Conservation (phyloP, 1,140 invertebrate genomes). For the Diprion similis region DNA sequence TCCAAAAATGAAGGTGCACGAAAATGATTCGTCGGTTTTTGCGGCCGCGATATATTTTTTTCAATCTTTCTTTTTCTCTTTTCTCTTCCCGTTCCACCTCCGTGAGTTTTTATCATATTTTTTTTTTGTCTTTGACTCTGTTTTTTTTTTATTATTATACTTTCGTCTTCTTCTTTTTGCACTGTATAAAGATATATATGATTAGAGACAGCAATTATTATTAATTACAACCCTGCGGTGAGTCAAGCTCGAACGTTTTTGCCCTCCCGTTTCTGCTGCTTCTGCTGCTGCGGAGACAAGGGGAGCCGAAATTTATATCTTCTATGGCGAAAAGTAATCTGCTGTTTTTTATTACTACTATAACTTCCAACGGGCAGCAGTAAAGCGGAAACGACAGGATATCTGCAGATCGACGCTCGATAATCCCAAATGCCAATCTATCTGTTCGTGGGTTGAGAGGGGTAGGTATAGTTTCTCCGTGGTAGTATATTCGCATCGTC, state of each 20-base stretch:
- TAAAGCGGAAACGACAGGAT: not conserved
- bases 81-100: no score
- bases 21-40: not conserved
- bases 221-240: not conserved
- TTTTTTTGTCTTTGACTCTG: not conserved
- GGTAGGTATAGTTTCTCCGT: not conserved
- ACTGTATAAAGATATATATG: not conserved
- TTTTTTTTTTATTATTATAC: not conserved
- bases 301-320: not conserved
- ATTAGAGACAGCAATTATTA: not conserved
- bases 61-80: no score
- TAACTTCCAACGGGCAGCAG: conserved; percentile 4
- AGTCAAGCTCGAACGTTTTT: no score
- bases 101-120: no score
- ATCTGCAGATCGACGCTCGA: not conserved
- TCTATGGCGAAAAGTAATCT: not conserved
- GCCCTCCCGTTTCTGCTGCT: not conserved
- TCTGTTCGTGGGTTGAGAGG: not conserved
- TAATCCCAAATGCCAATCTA: conserved; percentile 2
- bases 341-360: conserved; percentile 2
- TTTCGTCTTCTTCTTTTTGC: not conserved
- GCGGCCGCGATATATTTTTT: not conserved
- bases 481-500: not conserved
- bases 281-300: not conserved
- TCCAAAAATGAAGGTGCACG: not conserved